A percentile compares a stretch with the other conserved stretches of the same genome.
Evolutionary conservation across 2,113 vertebrate genomes (phyloP).

Genomic region (Beaufortia kweichowensis): DNA sequence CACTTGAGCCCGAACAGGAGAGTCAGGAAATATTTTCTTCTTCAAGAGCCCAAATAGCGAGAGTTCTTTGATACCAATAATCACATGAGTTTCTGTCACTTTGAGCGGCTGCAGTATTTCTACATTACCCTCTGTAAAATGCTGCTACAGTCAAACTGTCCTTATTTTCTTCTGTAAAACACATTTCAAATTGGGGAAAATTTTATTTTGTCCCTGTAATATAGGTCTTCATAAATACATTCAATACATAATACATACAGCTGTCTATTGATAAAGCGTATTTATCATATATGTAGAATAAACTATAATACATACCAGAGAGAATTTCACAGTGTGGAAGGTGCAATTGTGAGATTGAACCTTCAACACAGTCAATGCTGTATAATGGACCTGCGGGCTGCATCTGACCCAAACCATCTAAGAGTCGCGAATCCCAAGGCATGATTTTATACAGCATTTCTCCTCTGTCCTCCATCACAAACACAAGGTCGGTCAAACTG

Average conservation of each 20-base stretch:
- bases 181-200: background rate
- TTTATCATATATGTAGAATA: background rate
- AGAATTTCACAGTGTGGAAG: constrained; percentile 59
- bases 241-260: too few relatives aligned
- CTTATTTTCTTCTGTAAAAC: constrained; percentile 15
- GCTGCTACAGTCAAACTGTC: constrained; percentile 39
- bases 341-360: constrained; percentile 52
- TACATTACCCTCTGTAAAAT: constrained; percentile 37
- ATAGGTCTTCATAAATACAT: too few relatives aligned
- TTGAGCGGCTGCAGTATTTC: constrained; percentile 29
- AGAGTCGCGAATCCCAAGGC: constrained; percentile 43
- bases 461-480: constrained; percentile 34
- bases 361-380: constrained; percentile 38
- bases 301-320: constrained; percentile 38
- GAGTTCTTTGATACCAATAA: constrained; percentile 31
- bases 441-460: constrained; percentile 47
- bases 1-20: constrained; percentile 29
- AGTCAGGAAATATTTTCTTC: background rate
- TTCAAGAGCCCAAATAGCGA: constrained; percentile 42
- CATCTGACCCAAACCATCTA: constrained; percentile 13
- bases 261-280: too few relatives aligned
- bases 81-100: constrained; percentile 42
- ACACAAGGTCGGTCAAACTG: constrained; percentile 45
- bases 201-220: too few relatives aligned
- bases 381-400: constrained; percentile 54